Evolutionary conservation across 2,113 vertebrate species (phyloP), one percentile per base, ranked within the genome.

Genomic region (Smithornis capensis): DNA sequence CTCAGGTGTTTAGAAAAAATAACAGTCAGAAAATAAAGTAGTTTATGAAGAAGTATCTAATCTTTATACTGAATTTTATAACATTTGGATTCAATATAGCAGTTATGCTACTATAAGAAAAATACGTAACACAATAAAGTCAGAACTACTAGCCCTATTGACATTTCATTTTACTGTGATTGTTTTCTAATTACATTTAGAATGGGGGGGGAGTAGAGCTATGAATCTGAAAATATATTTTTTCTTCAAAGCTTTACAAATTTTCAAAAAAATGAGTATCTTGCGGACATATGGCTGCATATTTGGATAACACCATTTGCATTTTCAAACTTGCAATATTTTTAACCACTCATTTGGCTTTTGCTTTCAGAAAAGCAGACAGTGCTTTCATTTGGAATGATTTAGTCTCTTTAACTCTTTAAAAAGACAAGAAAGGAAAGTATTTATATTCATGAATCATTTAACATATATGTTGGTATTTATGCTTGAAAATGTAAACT

Each of bases 221-320:
- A 94, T 93, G 90, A 96, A 97, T 96, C 97, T 97, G 70, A 71
- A 98, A 97, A 98, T 97, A 95, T 81, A 97, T 96, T 97, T 97
- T 96, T 98, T 94, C 94, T 97, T 96, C 93, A 97, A 97, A 97
- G 97, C 97, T 97, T 98, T 98, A 98, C 88, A 98, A 98, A 96
- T 85, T 97, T 97, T 95, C 84, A 65, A 83, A 95, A 95, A 96
- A 97, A 96, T 97, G 97, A 97, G 97, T 98, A 95, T 97, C 98
- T 98, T 98, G 97, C 97, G 98, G 98, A 98, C 98, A 98, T 98
- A 98, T 98, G 98, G 98, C 97, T 98, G 98, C 97, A 97, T 98
- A 98, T 98, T 98, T 98, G 98, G 98, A 98, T 98, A 98, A 98
- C 98, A 98, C 97, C 96, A 98, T 98, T 98, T 98, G 98, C 98